Conservation (phyloP, 2,113 vertebrate species). For the Albula goreensis region DNA sequence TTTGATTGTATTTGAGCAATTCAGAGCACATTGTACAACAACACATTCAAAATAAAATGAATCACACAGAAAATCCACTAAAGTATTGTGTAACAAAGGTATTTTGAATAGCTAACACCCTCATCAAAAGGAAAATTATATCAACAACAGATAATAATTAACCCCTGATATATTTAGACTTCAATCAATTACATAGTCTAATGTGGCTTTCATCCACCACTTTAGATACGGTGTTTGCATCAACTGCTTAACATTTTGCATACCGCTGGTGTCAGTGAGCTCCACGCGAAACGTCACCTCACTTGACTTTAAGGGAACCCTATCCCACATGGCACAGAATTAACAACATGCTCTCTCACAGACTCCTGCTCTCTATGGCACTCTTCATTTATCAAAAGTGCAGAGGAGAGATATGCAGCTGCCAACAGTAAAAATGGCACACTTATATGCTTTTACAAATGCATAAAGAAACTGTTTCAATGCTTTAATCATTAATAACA, state of each 20-base stretch:
- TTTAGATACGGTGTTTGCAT: neutral
- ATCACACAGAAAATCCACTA: neutral
- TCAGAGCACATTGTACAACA: too few species aligned
- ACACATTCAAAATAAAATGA: too few species aligned
- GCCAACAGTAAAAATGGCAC: neutral
- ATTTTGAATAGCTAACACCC: conserved; percentile 11
- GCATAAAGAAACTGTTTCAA: too few species aligned
- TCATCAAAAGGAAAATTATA: neutral
- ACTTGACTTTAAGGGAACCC: neutral
- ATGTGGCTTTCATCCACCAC: neutral
- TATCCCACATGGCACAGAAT: too few species aligned
- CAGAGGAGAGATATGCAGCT: neutral
- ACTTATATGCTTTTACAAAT: too few species aligned
- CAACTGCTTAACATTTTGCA: neutral
- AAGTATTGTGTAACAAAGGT: neutral
- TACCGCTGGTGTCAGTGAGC: conserved; percentile 15
- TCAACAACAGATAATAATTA: conserved; percentile 6
- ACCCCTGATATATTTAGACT: conserved; percentile 11
- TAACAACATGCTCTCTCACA: neutral
- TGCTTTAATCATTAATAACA: too few species aligned
- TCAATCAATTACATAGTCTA: neutral
- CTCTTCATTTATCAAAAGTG: too few species aligned
- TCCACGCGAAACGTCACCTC: neutral
- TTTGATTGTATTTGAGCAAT: too few species aligned
- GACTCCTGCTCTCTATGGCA: neutral